These are phyloP conservation scores for Hemibagrus wyckioides DNA, from an alignment of 2,113 vertebrate genomes.

Conservation along the genomic window DNA sequence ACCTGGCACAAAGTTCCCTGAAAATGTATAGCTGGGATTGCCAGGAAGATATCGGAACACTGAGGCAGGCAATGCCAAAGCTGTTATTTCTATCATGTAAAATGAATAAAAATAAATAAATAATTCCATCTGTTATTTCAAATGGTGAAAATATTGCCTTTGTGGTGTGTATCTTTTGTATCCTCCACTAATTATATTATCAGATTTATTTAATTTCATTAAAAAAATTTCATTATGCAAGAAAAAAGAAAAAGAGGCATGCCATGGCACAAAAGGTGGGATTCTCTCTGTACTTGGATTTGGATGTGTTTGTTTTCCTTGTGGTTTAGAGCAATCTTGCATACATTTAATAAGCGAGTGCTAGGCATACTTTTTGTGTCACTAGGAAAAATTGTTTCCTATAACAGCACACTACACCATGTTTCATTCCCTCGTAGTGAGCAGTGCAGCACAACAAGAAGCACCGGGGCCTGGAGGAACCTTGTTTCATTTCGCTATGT, in stretches of 20 bases:
- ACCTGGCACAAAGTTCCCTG: neutral
- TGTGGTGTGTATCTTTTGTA: neutral
- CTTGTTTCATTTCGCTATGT: too few relatives aligned
- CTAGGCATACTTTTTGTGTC: neutral
- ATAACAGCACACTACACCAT: neutral
- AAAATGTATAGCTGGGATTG: neutral
- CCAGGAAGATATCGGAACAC: neutral
- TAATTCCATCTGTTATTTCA: neutral
- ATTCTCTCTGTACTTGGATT: neutral
- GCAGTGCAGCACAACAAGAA: neutral
- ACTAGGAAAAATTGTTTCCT: neutral
- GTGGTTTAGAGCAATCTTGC: neutral
- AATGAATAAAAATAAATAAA: neutral
- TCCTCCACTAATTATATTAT: neutral
- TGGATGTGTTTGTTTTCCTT: neutral
- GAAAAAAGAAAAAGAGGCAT: neutral
- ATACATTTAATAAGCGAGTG: neutral
- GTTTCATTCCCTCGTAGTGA: neutral
- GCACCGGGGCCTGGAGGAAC: too few relatives aligned
- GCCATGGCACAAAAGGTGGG: neutral
- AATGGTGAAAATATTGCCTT: neutral
- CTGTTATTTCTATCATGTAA: neutral
- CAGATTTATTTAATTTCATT: too few relatives aligned
- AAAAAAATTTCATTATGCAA: neutral
- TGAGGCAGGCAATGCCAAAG: neutral